Base-by-base conservation (phyloP, 1,140 invertebrate genomes). In the Zeugodacus cucurbitae region DNA sequence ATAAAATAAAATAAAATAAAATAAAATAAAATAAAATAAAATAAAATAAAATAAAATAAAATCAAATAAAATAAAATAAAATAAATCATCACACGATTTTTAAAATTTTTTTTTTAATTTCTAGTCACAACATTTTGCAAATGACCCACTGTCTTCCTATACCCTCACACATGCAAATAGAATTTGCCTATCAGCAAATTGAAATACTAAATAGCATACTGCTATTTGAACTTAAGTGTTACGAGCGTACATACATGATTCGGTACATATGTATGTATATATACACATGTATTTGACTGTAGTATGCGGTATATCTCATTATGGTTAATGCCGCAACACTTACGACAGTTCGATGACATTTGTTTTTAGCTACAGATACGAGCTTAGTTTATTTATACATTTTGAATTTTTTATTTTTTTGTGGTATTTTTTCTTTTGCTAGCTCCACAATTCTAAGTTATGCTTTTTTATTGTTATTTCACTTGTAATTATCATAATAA, bases 281-380 rank as follows among this genome's bases (percentile, higher is more conserved):
- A 54, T 20, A 17, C 3, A 11, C 20, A 54, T 54, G 48, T 20
- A 44, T 44, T 5, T 44, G 41, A 44, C 1, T 44, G 7, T 8
- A 1, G 44, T 48, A 17, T 62, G 26, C 26, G 10, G 11, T 26
- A 37, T 74, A 32, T 22, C 67, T 74, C 32, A 32, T 41, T 37
- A 34, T 74, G 34, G 67, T 74, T 82, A 82, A 54, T 44, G 74
- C 74, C 26, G 41, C 74, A 44, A 82, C 26, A 29, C 41, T 48
- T 82, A 54, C 74, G 41, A 48, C 74, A 82, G 74, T 82, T 82
- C 74, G 74, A 82, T 82, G 74, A 82, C 74, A 48, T 82, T 82
- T 82, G 41, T 48, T 82, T 29, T n/a, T 29, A 44, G 22, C 48
- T 17, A 82, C 17, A 48, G n/a, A 82, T 82, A 82, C 26, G 41